Base-by-base conservation (phyloP, 92 coral and sea anemone genomes). In the Palythoa grandiflora region DNA sequence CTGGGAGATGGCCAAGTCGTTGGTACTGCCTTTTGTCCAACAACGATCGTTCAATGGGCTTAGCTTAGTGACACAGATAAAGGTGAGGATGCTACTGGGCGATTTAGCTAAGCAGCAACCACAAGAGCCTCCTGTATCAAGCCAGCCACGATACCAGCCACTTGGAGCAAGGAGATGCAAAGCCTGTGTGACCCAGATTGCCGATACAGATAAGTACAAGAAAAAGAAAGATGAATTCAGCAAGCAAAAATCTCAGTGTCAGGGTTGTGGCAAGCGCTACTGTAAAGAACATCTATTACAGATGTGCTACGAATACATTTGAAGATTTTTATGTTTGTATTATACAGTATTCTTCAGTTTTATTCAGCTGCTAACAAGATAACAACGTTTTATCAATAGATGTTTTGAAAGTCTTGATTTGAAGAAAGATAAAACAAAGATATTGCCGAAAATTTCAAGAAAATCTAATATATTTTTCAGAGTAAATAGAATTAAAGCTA, bases 221-320 rank as follows among this genome's bases (percentile, higher is more conserved):
- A 66, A 66, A 1, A 66, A 66, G 71, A 66, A 66, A 16, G 71
- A 66, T 0, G 71, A 66, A 66, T n/a, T 66, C 71, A 66, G 5
- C 12, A 66, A 66, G 38, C 71, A 9, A n/a, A 66, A 66, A 66
- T 66, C 71, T 66, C 71, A 66, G 71, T 66, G 71, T 66, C 71
- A 65, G 71, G 71, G 28, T 65, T 65, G 71, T 65, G 71, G 71
- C 71, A 65, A 17, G 36, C 36, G 36, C 71, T 65, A 65, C 11
- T 65, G 71, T 17, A 65, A 65, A 65, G 71, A 65, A 65, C 71
- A 65, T 36, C 36, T 65, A 17, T 65, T 65, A 65, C 71, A 65
- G 71, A 65, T 65, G 71, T 65, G 71, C 71, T 65, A 28, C 71
- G 36, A 65, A 15, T 65, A 35, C 71, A 65, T 65, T 65, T 65